phyloP scores from a whole-genome alignment of 2,797 vertebrate species.

The Podarcis siculus region DNA sequence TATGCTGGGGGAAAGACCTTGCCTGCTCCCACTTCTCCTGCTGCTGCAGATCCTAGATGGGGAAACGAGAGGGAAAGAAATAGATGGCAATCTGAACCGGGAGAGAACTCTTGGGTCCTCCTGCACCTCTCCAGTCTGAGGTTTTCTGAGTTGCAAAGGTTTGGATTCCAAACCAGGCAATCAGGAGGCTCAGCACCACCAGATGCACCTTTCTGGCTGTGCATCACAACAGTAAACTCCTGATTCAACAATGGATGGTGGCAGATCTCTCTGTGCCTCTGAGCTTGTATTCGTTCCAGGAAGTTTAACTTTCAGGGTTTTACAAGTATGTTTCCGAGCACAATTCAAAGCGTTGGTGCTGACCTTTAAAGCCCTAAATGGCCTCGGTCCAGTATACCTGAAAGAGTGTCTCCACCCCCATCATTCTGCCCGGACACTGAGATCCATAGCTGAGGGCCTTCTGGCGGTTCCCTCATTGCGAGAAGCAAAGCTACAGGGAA shows the following conservation, averaged over 20 bases:
- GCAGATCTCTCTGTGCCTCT: too few species aligned
- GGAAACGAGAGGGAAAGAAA: not conserved
- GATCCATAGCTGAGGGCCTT: too few species aligned
- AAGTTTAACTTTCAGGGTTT: not conserved
- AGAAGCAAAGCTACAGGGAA: too few species aligned
- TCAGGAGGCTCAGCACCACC: not conserved
- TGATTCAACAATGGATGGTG: too few species aligned
- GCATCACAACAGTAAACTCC: not conserved
- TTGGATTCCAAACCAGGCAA: not conserved
- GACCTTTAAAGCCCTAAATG: too few species aligned
- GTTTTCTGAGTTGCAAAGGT: not conserved
- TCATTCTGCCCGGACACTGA: rapidly evolving
- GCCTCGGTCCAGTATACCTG: too few species aligned
- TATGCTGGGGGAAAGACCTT: not conserved
- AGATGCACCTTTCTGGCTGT: not conserved
- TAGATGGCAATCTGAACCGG: not conserved
- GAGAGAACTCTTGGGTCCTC: not conserved
- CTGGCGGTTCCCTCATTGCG: too few species aligned
- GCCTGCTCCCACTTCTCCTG: not conserved
- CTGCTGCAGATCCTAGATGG: not conserved
- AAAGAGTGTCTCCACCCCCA: too few species aligned
- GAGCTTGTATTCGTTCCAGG: not conserved
- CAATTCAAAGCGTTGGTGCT: too few species aligned
- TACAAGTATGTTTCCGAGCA: not conserved
- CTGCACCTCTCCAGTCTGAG: not conserved